Conservation (phyloP, 2,888 invertebrate genomes). For the Loripinus fragilis region DNA sequence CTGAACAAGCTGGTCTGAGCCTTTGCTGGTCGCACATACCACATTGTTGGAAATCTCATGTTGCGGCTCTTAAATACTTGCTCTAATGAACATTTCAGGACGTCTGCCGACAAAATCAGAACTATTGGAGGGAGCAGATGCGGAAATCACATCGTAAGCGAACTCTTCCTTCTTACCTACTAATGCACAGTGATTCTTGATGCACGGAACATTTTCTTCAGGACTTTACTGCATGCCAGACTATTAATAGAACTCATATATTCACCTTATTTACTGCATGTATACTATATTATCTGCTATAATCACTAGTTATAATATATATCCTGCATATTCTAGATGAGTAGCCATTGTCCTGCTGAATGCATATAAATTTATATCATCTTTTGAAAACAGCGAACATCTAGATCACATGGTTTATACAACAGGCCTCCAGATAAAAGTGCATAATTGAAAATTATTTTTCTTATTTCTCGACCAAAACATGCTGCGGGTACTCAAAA, state of each 20-base stretch:
- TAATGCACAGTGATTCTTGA: slow-evolving; percentile 3
- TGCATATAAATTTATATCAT: too few relatives aligned
- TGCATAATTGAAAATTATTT: too few relatives aligned
- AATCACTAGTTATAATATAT: not conserved
- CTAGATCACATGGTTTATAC: too few relatives aligned
- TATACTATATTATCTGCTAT: not conserved
- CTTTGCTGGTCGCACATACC: too few relatives aligned
- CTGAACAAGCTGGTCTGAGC: too few relatives aligned
- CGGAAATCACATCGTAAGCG: slow-evolving; percentile 74
- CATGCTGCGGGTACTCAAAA: too few relatives aligned
- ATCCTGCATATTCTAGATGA: slow-evolving; percentile 1
- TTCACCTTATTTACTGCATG: not conserved
- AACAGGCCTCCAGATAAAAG: too few relatives aligned
- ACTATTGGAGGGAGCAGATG: slow-evolving; percentile 71
- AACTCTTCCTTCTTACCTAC: slow-evolving; percentile 32
- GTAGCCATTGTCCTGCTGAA: too few relatives aligned
- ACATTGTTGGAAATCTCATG: too few relatives aligned
- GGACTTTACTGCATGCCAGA: slow-evolving; percentile 23
- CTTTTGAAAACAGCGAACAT: too few relatives aligned
- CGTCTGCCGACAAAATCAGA: slow-evolving; percentile 71
- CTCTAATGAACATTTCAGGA: slow-evolving; percentile 65
- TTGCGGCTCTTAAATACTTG: too few relatives aligned
- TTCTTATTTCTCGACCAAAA: too few relatives aligned
- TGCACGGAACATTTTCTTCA: slow-evolving; percentile 20
- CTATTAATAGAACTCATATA: not conserved